Conservation (phyloP, 2,888 invertebrate genomes). For the Platerodrilus igneus region DNA sequence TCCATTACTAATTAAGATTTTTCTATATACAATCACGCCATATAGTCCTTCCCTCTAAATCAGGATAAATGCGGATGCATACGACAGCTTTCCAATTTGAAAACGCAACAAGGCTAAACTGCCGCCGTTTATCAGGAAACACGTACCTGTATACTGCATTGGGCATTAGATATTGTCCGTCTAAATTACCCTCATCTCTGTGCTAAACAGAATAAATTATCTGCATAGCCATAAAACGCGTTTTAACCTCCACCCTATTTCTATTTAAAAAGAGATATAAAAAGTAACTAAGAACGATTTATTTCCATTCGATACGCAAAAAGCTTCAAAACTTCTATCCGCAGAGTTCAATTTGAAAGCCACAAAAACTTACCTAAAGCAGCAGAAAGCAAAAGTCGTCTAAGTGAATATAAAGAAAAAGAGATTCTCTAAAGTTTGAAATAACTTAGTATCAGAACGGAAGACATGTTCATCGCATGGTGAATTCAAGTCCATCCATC, state of each 20-base stretch:
- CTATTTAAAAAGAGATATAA: too few relatives aligned
- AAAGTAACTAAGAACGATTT: too few relatives aligned
- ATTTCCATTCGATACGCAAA: too few relatives aligned
- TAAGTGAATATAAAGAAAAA: constrained; percentile 26
- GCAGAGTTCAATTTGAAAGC: constrained; percentile 19
- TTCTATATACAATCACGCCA: not conserved
- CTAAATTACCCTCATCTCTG: too few relatives aligned
- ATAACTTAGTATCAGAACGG: constrained; percentile 24
- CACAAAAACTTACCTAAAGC: constrained; percentile 16
- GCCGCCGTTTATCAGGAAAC: constrained; percentile 19
- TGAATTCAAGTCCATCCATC: constrained; percentile 25
- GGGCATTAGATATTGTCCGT: constrained; percentile 13
- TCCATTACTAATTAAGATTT: not conserved
- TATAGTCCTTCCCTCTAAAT: constrained; percentile 20
- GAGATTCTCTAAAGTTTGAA: constrained; percentile 23
- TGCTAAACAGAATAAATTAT: too few relatives aligned
- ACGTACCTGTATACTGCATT: constrained; percentile 18
- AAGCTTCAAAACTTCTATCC: too few relatives aligned
- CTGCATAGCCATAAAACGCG: too few relatives aligned
- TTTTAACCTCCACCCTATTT: too few relatives aligned
- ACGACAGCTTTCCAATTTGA: constrained; percentile 22
- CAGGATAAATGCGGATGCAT: constrained; percentile 17
- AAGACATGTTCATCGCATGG: constrained; percentile 25
- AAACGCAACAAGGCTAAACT: constrained; percentile 21
- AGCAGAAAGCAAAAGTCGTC: constrained; percentile 25